Evolutionary conservation across 2,888 invertebrate species (phyloP).

Genomic region (Philereme transversata): DNA sequence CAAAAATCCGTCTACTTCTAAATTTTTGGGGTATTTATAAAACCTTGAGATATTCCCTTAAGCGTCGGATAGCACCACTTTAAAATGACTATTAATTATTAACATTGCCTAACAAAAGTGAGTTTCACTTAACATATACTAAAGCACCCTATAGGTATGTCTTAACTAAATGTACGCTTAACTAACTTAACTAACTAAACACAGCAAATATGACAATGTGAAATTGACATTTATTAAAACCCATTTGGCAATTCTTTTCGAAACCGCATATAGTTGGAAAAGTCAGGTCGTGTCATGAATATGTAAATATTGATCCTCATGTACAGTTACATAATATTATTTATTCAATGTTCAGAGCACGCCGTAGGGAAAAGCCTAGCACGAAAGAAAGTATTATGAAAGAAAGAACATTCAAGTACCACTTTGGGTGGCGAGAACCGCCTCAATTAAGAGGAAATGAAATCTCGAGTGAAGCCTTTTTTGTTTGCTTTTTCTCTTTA

Average conservation of each 20-base stretch:
- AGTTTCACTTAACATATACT: too few species aligned
- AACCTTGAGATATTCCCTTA: too few species aligned
- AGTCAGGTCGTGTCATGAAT: conserved; percentile 24
- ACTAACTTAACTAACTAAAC: too few species aligned
- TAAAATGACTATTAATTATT: too few species aligned
- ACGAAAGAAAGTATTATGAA: conserved; percentile 19
- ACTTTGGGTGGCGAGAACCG: conserved; percentile 27
- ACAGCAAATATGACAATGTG: too few species aligned
- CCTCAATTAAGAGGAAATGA: conserved; percentile 32
- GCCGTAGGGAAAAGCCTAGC: conserved; percentile 15
- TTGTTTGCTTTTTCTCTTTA: conserved; percentile 17
- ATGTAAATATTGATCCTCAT: conserved; percentile 17
- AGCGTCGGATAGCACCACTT: too few species aligned
- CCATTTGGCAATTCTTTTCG: conserved; percentile 11
- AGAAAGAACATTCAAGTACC: conserved; percentile 28
- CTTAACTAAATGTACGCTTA: too few species aligned
- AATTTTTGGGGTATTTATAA: too few species aligned
- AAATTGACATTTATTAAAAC: too few species aligned
- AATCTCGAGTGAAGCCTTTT: conserved; percentile 24
- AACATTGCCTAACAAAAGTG: too few species aligned
- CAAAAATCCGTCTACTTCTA: too few species aligned
- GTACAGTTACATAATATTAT: conserved; percentile 23
- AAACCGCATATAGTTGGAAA: conserved; percentile 14
- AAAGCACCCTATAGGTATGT: too few species aligned
- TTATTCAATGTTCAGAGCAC: conserved; percentile 6